Conservation (phyloP, 2,797 vertebrate species). For the Neostethus bicornis region DNA sequence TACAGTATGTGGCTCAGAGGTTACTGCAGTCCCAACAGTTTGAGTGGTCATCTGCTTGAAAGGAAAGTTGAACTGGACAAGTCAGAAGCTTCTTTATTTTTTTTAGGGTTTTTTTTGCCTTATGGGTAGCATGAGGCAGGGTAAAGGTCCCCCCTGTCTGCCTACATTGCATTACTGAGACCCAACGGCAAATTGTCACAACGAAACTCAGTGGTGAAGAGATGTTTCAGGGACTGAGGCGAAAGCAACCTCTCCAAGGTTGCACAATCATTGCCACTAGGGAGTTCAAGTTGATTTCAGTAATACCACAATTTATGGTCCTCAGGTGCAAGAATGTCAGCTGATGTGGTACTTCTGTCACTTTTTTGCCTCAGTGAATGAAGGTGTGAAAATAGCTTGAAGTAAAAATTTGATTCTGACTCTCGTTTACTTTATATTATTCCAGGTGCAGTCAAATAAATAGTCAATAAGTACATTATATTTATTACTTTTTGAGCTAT, state of each 20-base stretch:
- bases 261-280: conserved; percentile 51
- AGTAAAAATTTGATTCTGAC: conserved; percentile 2
- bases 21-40: conserved; percentile 63
- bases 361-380: conserved; percentile 9
- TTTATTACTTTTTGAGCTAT: no score
- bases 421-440: conserved; percentile 6
- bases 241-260: conserved; percentile 45
- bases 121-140: conserved; percentile 62
- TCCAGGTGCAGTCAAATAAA: conserved; percentile 8
- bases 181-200: conserved; percentile 71
- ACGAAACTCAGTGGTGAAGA: conserved; percentile 58
- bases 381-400: conserved; percentile 35
- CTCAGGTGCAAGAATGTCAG: conserved; percentile 25
- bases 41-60: conserved; percentile 68
- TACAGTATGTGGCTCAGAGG: conserved; percentile 54
- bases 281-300: conserved; percentile 45
- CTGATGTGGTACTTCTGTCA: conserved; percentile 9
- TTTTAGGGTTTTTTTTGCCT: no score
- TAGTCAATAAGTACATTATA: no score
- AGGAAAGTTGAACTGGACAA: conserved; percentile 70
- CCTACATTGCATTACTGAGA: conserved; percentile 59
- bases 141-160: conserved; percentile 57
- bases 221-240: conserved; percentile 53
- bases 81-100: conserved; percentile 54
- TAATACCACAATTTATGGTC: conserved; percentile 21